Conservation (phyloP, 64 coral and sea anemone genomes). For the Montipora capricornis region DNA sequence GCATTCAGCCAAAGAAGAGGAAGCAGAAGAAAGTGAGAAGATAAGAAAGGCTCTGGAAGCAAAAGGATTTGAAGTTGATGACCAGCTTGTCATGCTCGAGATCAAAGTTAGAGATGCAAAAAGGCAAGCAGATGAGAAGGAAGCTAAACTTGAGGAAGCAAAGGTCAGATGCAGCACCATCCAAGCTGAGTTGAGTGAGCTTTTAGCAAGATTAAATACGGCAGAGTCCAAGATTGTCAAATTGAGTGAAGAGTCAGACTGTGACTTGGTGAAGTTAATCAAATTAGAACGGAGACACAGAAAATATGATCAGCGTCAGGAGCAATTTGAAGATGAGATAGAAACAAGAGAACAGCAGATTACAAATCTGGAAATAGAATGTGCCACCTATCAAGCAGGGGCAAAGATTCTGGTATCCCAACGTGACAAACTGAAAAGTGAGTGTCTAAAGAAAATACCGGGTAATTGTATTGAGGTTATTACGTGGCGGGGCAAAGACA, state of each 20-base stretch:
- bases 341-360: conserved; percentile 40
- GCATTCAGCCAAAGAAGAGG: conserved; percentile 40
- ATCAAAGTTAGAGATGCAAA: conserved; percentile 43
- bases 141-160: conserved; percentile 49
- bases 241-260: conserved; percentile 47
- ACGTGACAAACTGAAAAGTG: conserved; percentile 54
- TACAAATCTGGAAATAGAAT: conserved; percentile 34
- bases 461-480: too few species aligned
- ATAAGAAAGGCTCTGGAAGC: conserved; percentile 65
- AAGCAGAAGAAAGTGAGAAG: conserved; percentile 71
- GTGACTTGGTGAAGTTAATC: conserved; percentile 17
- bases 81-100: conserved; percentile 60
- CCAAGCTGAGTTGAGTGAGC: conserved; percentile 26
- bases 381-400: conserved; percentile 11
- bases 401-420: conserved; percentile 34
- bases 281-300: conserved; percentile 52
- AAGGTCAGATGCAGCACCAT: conserved; percentile 22
- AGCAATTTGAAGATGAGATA: conserved; percentile 62
- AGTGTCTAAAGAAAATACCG: background rate
- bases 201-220: conserved; percentile 25
- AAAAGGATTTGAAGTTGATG: conserved; percentile 65
- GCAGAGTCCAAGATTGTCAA: conserved; percentile 52
- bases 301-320: conserved; percentile 38
- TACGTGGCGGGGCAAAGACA: too few species aligned
- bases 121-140: conserved; percentile 43